Conservation (phyloP, 2,888 invertebrate species). For the Drosophila picticornis region DNA sequence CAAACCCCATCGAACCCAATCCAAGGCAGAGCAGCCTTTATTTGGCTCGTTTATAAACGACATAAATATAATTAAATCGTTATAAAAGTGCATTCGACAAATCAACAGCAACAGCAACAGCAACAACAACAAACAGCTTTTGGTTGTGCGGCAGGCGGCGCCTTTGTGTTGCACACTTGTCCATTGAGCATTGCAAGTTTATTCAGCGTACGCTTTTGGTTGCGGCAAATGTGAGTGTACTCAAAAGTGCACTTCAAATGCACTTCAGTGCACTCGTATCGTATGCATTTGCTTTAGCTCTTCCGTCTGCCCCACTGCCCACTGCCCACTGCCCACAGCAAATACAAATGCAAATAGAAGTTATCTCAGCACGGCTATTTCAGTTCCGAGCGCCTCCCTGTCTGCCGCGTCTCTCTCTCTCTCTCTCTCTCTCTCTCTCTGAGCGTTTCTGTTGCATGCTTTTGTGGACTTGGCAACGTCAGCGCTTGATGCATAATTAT, state of each 20-base stretch:
- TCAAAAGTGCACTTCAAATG: slow-evolving; percentile 40
- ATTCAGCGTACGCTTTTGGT: slow-evolving; percentile 14
- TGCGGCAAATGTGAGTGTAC: slow-evolving; percentile 12
- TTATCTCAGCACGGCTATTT: slow-evolving; percentile 26
- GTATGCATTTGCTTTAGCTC: neutral
- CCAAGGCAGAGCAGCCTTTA: neutral
- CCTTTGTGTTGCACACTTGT: slow-evolving; percentile 29
- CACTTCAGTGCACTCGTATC: slow-evolving; percentile 49
- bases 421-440: neutral
- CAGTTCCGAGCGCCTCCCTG: slow-evolving; percentile 18
- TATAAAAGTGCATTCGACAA: slow-evolving; percentile 74
- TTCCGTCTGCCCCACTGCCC: slow-evolving; percentile 17
- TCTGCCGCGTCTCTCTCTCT: neutral
- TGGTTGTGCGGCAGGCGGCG: slow-evolving; percentile 11
- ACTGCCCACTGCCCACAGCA: no score
- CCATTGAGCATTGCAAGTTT: slow-evolving; percentile 46
- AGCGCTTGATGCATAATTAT: neutral
- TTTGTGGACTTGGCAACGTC: neutral
- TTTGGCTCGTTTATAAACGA: slow-evolving; percentile 41
- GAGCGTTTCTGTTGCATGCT: slow-evolving; percentile 15
- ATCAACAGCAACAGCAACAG: slow-evolving; percentile 20
- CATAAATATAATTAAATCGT: slow-evolving; percentile 79
- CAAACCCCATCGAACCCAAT: neutral
- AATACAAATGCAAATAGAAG: slow-evolving; percentile 28
- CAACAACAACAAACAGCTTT: slow-evolving; percentile 12